These are phyloP conservation scores for Melolontha melolontha DNA, from an alignment of 2,888 invertebrate species.

Conservation along the genomic window DNA sequence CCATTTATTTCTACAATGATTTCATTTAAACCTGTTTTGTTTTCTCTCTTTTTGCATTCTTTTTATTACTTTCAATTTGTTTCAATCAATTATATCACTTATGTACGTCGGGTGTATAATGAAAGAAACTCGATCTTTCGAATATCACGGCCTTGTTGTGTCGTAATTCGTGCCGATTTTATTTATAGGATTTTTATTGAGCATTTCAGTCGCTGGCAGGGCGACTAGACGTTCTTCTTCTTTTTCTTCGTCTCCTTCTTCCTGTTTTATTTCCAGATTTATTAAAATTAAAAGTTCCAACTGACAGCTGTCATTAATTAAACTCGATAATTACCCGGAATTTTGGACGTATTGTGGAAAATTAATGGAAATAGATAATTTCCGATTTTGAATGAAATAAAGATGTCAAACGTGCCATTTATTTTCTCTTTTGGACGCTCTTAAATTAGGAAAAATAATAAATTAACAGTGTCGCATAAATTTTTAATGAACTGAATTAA, in stretches of 20 bases:
- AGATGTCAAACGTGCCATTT: slow-evolving; percentile 20
- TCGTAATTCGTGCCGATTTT: slow-evolving; percentile 6
- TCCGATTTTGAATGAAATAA: slow-evolving; percentile 19
- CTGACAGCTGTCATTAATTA: slow-evolving; percentile 27
- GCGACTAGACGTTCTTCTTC: too few relatives aligned
- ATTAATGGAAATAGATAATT: slow-evolving; percentile 23
- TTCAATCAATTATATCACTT: neutral
- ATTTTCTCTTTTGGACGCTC: neutral
- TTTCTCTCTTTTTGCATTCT: slow-evolving; percentile 9
- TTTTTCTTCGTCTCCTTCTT: too few relatives aligned
- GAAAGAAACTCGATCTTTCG: slow-evolving; percentile 12
- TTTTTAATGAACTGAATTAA: neutral
- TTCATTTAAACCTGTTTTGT: neutral
- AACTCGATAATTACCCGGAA: slow-evolving; percentile 12
- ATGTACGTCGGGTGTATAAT: slow-evolving; percentile 1
- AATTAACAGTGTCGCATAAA: neutral
- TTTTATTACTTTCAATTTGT: slow-evolving; percentile 16
- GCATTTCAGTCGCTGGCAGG: neutral
- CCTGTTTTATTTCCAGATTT: neutral
- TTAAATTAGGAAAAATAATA: slow-evolving; percentile 6
- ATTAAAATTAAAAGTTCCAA: slow-evolving; percentile 21
- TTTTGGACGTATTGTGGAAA: slow-evolving; percentile 10
- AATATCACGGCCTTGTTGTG: neutral
- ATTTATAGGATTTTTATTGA: slow-evolving; percentile 16
- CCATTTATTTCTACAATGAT: slow-evolving; percentile 10